Conservation (phyloP, 2,113 vertebrate species). For the Murina feae region DNA sequence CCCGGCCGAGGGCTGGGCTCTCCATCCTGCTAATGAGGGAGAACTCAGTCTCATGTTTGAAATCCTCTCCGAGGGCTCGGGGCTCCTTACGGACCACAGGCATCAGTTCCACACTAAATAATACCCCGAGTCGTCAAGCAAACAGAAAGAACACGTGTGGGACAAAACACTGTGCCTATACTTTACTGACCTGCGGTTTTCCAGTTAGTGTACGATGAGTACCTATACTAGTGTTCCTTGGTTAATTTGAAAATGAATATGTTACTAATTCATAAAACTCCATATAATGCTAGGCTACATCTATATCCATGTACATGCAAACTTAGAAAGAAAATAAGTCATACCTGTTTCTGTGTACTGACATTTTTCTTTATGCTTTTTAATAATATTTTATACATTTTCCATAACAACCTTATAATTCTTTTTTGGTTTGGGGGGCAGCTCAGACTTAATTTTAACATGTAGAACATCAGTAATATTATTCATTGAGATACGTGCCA, state of each 20-base stretch:
- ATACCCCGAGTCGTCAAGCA: not conserved
- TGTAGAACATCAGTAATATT: not conserved
- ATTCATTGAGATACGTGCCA: not conserved
- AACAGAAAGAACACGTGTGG: not conserved
- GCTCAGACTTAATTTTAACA: not conserved
- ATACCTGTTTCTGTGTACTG: not conserved
- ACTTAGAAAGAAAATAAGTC: not conserved
- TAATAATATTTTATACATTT: not conserved
- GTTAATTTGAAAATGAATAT: not conserved
- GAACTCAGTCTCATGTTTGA: slow-evolving; percentile 7
- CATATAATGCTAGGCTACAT: not conserved
- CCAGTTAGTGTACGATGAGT: not conserved
- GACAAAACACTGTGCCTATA: not conserved
- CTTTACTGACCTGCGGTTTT: not conserved
- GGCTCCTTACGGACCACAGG: not conserved
- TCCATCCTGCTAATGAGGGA: not conserved
- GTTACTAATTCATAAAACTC: not conserved
- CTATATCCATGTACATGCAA: not conserved
- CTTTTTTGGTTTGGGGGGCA: not conserved
- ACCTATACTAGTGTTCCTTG: not conserved
- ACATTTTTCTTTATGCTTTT: not conserved
- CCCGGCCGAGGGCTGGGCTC: slow-evolving; percentile 13
- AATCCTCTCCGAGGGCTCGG: not conserved
- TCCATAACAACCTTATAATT: not conserved
- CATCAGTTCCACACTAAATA: not conserved